Evolutionary conservation across 2,113 vertebrate species (phyloP), one percentile per base, ranked within the genome.

Genomic region (Nycticorax nycticorax): DNA sequence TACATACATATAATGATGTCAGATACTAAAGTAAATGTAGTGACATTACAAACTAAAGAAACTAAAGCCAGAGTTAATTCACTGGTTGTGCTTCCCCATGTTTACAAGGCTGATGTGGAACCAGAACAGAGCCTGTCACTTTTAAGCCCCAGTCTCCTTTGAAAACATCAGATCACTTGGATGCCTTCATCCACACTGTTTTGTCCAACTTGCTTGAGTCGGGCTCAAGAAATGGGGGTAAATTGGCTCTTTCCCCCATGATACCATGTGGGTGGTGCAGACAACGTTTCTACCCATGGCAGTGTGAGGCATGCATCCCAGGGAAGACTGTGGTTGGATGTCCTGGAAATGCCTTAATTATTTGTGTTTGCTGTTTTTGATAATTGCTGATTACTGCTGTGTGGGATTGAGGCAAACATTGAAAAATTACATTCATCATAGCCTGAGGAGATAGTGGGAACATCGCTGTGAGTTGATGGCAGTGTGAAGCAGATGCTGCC

Each of bases 341-440:
- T 45, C 41, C 4, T 62, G 33, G 78, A 90, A 93, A 95, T 56
- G 55, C 83, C 75, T 95, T 96, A 90, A 93, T 95, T 95, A 92
- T 93, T 95, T 93, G 59, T 94, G 88, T 94, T 92, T 93, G 88
- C 82, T 90, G 20, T 11, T 92, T 93, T 73, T 82, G 78, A 59
- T 96, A 90, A 96, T 93, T 95, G 72, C 85, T 96, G 82, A 92
- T 95, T 95, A 88, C 82, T 96, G 71, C 88, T 83, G 71, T 80
- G 72, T 73, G 67, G 55, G 55, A 90, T 88, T 95, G 75, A 93
- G 75, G 85, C 72, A 96, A 96, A 93, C 93, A 93, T 0, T 94
- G 68, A 52, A 73, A 95, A 94, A 84, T 82, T 92, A 35, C 68
- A 76, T 85, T 85, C 57, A 82, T 96, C 77, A 63, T 39, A 80